Base-by-base conservation (phyloP, 2,797 vertebrate genomes). In the Poeciliopsis presidionis region DNA sequence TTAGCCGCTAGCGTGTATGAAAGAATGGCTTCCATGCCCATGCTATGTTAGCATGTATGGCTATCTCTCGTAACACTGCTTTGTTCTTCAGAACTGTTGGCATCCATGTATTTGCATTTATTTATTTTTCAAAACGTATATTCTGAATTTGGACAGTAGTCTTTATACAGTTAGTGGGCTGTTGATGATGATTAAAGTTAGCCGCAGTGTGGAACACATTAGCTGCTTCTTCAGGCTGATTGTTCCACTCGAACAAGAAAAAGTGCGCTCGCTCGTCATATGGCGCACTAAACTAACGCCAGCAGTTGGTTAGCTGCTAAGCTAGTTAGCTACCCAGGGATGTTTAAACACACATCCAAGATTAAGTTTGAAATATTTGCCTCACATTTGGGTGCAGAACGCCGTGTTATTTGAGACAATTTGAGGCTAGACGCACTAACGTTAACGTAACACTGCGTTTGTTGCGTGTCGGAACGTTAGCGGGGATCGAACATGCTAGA, bases 191-290 rank as follows among this genome's bases (percentile, higher is more conserved):
- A 22, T 7, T 20, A 30, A 55, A n/a, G 1, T 16, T 5, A 3
- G 4, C n/a, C 7, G 65, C 76, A 46, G 14, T 76, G 47, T 79
- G 85, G 81, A 89, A 78, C 87, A 65, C 20, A 25, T 81, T 85
- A 74, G 28, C 36, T 69, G 69, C 9, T 36, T 47, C 49, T 49
- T 7, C 77, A 28, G 76, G 22, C 39, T 1, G 49, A 90, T 91
- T 93, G 91, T 94, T 94, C 80, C 85, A 88, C 88, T 84, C 90
- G 86, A 94, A 85, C 90, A 86, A 89, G 86, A 84, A 91, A 92
- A 95, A 94, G 93, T 94, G 94, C 93, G 89, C 86, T 90, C 80
- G 75, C 82, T 71, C 84, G 82, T 78, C 70, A 75, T 87, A 74
- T 93, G 90, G 90, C 89, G 92, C 90, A 93, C 83, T 91, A 46